Evolutionary conservation across 1,140 invertebrate genomes (phyloP).

Genomic region (Dysdera silvatica): DNA sequence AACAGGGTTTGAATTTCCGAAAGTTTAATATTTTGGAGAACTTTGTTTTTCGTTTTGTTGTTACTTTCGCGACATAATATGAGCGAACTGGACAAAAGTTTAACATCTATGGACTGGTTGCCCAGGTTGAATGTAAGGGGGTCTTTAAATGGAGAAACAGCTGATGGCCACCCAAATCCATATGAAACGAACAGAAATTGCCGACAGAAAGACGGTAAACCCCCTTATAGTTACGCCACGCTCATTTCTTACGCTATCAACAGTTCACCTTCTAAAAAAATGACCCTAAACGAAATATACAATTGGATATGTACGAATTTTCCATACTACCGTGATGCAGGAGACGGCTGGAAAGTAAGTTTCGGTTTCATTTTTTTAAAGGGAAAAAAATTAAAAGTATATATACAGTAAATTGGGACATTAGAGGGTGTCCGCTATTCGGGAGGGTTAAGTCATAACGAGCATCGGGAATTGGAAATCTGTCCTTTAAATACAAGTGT

Average conservation of each 20-base stretch:
- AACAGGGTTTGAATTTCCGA: too few species aligned
- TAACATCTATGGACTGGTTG: conserved; percentile 53
- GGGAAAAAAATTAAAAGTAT: neutral
- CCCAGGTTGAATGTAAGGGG: conserved; percentile 47
- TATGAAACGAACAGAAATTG: conserved; percentile 22
- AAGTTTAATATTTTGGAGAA: too few species aligned
- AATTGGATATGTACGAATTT: conserved; percentile 50
- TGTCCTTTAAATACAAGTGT: too few species aligned
- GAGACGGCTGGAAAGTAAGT: conserved; percentile 63
- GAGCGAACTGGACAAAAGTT: conserved; percentile 48
- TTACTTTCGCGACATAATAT: too few species aligned
- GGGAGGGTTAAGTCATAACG: too few species aligned
- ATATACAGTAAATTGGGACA: too few species aligned
- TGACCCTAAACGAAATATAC: conserved; percentile 51
- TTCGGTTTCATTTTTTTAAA: neutral
- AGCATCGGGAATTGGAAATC: too few species aligned
- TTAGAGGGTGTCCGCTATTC: too few species aligned
- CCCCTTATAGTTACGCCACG: conserved; percentile 59
- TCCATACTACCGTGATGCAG: conserved; percentile 57
- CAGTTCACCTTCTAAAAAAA: conserved; percentile 53
- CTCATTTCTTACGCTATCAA: conserved; percentile 63
- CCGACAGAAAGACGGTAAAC: conserved; percentile 47
- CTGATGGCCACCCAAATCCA: conserved; percentile 30
- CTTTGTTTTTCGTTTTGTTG: too few species aligned
- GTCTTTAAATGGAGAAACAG: conserved; percentile 25